phyloP scores from a whole-genome alignment of 2,113 vertebrate genomes.

The Sturnira hondurensis region DNA sequence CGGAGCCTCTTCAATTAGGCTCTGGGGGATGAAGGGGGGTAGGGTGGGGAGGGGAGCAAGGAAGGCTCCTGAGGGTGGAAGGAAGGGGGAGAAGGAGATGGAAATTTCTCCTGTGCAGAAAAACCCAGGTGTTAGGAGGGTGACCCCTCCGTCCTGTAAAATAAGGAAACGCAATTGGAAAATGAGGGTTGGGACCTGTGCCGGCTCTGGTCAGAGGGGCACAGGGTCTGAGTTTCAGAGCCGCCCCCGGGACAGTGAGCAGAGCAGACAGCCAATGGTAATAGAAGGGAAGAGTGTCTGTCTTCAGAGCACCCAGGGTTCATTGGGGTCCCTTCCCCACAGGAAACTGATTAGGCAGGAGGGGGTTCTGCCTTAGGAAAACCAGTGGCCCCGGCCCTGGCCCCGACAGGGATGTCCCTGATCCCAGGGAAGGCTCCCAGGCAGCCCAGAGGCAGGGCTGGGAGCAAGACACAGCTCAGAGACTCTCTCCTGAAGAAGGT shows the following conservation, averaged over 20 bases:
- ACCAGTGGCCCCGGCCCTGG: background rate
- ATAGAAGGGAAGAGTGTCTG: background rate
- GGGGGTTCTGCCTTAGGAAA: background rate
- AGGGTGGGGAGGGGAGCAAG: background rate
- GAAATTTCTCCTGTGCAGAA: background rate
- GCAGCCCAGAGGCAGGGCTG: background rate
- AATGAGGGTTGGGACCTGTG: accelerated
- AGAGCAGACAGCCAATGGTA: background rate
- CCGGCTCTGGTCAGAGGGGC: background rate
- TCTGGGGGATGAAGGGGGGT: background rate
- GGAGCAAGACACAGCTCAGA: background rate
- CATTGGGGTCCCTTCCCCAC: background rate
- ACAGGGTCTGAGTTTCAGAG: background rate
- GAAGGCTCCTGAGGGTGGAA: background rate
- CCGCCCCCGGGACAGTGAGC: background rate
- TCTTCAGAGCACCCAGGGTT: background rate
- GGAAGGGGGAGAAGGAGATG: background rate
- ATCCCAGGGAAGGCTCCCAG: background rate
- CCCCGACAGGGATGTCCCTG: background rate
- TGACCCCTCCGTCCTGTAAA: background rate
- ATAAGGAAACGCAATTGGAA: background rate
- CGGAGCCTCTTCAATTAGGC: constrained; percentile 71
- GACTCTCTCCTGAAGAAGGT: background rate
- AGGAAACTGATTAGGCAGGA: background rate
- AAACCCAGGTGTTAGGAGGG: background rate